These are phyloP conservation scores for Halichoeres trimaculatus DNA, from an alignment of 2,113 vertebrate species.

Conservation along the genomic window DNA sequence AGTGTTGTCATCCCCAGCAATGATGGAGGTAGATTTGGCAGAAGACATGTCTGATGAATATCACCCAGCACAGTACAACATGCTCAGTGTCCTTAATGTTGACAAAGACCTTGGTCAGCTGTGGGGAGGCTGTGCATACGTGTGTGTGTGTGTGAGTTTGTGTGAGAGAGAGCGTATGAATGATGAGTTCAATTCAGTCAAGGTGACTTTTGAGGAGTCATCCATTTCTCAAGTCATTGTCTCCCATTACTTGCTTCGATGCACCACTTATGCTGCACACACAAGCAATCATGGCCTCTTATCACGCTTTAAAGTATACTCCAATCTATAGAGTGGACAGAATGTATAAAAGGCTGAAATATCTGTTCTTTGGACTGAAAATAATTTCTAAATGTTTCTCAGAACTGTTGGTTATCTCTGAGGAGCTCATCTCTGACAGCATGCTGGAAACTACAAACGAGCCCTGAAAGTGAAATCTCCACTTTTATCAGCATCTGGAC, in stretches of 20 bases:
- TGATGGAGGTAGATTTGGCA: slow-evolving; percentile 26
- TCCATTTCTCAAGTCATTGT: slow-evolving; percentile 71
- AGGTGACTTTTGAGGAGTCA: slow-evolving; percentile 74
- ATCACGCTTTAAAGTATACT: slow-evolving; percentile 46
- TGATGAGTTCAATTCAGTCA: slow-evolving; percentile 68
- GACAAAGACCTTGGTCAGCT: slow-evolving; percentile 58
- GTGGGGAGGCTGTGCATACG: not conserved
- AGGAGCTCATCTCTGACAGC: not conserved
- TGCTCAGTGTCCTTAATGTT: slow-evolving; percentile 47
- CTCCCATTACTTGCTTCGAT: slow-evolving; percentile 70
- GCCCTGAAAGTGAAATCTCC: slow-evolving; percentile 7
- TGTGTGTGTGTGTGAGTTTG: slow-evolving; percentile 12
- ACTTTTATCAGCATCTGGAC: slow-evolving; percentile 26
- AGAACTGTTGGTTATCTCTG: not conserved
- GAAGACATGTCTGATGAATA: slow-evolving; percentile 42
- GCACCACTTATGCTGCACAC: slow-evolving; percentile 66
- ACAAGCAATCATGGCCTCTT: slow-evolving; percentile 54
- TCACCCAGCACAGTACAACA: slow-evolving; percentile 38
- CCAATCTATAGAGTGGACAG: slow-evolving; percentile 25
- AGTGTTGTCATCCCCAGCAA: slow-evolving; percentile 1
- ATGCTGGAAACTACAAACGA: slow-evolving; percentile 3
- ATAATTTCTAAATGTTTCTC: not conserved
- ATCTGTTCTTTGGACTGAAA: not conserved
- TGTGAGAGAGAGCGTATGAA: slow-evolving; percentile 58
- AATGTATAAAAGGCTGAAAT: slow-evolving; percentile 29